Percentiles rank a stretch among this genome's conserved stretches.
Conservation (phyloP, 2,888 invertebrate genomes). For the Zaprionus lineosus region DNA sequence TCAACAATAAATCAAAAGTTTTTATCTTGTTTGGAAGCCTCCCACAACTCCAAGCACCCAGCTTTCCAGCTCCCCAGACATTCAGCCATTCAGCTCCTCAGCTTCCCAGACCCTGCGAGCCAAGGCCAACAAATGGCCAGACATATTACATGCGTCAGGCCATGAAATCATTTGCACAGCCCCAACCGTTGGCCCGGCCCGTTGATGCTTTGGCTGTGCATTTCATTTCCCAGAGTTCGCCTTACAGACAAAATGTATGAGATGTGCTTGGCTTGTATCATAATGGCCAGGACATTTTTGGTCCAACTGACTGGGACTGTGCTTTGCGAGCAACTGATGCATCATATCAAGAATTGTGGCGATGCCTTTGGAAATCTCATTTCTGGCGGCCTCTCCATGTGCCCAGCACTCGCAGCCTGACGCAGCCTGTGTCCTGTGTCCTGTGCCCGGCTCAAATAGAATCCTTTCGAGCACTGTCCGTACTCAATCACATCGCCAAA, state of each 20-base stretch:
- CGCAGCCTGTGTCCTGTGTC: background rate
- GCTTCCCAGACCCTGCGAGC: too few species aligned
- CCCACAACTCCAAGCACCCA: background rate
- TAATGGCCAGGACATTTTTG: conserved; percentile 27
- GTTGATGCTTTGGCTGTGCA: too few species aligned
- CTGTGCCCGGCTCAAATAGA: background rate
- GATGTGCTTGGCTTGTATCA: conserved; percentile 9
- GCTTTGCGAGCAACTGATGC: conserved; percentile 6
- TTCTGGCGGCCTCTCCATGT: too few species aligned
- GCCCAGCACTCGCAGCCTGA: too few species aligned
- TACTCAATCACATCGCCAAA: conserved; percentile 52
- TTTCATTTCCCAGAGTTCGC: too few species aligned
- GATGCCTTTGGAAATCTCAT: conserved; percentile 12
- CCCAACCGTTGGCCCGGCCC: too few species aligned
- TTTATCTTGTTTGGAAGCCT: conserved; percentile 62
- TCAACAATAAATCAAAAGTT: conserved; percentile 77
- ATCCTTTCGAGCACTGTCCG: background rate
- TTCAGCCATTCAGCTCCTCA: background rate
- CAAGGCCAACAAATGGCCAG: conserved; percentile 45
- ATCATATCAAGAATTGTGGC: conserved; percentile 15
- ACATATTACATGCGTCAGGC: conserved; percentile 48
- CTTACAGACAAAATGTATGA: too few species aligned
- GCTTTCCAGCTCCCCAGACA: background rate
- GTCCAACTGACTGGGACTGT: too few species aligned
- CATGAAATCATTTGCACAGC: conserved; percentile 62